Conservation (phyloP, 1,140 invertebrate genomes). For the Heliconius eleuchia region DNA sequence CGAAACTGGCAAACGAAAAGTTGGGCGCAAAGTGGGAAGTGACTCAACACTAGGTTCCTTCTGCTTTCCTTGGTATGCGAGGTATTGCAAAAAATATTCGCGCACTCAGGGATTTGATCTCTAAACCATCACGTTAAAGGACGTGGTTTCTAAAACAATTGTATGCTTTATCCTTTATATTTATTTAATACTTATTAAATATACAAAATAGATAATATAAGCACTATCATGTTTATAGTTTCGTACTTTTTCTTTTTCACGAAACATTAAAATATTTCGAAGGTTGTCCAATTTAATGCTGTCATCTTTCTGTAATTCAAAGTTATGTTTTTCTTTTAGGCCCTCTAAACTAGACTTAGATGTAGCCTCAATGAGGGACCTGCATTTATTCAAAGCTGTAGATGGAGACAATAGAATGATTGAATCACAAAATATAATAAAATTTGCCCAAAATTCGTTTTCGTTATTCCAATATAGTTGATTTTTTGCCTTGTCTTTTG, state of each 20-base stretch:
- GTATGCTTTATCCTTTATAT: no score
- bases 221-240: background rate
- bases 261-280: constrained; percentile 50
- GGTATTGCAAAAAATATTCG: no score
- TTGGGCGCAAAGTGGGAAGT: no score
- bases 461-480: constrained; percentile 70
- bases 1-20: no score
- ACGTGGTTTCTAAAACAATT: no score
- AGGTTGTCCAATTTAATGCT: constrained; percentile 52
- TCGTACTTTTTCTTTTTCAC: constrained; percentile 53
- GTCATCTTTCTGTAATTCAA: constrained; percentile 59
- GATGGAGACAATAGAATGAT: constrained; percentile 65
- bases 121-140: no score
- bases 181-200: no score
- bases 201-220: no score
- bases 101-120: no score
- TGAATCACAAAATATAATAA: constrained; percentile 59
- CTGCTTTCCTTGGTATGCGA: no score
- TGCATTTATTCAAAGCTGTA: constrained; percentile 59
- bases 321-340: constrained; percentile 58
- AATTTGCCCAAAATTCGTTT: constrained; percentile 70
- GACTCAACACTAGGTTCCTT: no score
- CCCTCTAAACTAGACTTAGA: constrained; percentile 60
- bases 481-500: constrained; percentile 46
- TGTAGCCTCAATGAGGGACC: constrained; percentile 60